Percentiles rank a stretch among this genome's conserved stretches.
Conservation (phyloP, 2,888 invertebrate species). For the Drosophila nigricruria region DNA sequence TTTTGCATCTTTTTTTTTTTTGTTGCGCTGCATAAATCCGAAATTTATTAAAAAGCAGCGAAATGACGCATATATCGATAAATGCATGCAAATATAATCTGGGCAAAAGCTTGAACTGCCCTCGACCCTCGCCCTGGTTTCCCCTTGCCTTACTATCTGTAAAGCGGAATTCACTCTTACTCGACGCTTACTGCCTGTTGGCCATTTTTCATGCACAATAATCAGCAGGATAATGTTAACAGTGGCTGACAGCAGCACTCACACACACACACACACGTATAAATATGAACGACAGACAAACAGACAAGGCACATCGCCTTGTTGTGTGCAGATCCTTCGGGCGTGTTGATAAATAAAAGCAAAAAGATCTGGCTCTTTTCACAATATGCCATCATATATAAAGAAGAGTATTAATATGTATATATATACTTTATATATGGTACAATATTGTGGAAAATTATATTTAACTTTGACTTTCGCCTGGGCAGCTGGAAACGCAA, state of each 20-base stretch:
- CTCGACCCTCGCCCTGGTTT: background rate
- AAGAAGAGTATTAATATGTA: slow-evolving; percentile 3
- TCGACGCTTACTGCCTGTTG: slow-evolving; percentile 32
- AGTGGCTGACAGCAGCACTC: slow-evolving; percentile 46
- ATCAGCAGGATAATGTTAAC: slow-evolving; percentile 74
- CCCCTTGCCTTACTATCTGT: background rate
- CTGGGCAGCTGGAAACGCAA: background rate
- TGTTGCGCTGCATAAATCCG: slow-evolving; percentile 63
- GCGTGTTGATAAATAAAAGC: slow-evolving; percentile 40
- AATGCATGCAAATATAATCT: slow-evolving; percentile 63
- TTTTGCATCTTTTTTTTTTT: background rate
- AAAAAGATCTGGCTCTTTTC: slow-evolving; percentile 23
- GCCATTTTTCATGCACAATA: slow-evolving; percentile 71
- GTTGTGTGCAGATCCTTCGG: slow-evolving; percentile 40
- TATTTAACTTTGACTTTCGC: background rate
- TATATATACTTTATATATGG: background rate
- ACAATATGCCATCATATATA: slow-evolving; percentile 1
- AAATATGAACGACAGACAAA: slow-evolving; percentile 8
- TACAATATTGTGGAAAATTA: slow-evolving; percentile 1
- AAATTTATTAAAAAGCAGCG: slow-evolving; percentile 67
- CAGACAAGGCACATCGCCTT: slow-evolving; percentile 14
- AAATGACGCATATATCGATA: slow-evolving; percentile 62
- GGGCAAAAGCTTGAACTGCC: background rate
- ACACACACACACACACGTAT: slow-evolving; percentile 27
- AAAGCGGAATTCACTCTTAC: slow-evolving; percentile 17